Evolutionary conservation across 2,888 invertebrate species (phyloP), one percentile per base, ranked within the genome.

Genomic region (Scotopteryx bipunctaria): DNA sequence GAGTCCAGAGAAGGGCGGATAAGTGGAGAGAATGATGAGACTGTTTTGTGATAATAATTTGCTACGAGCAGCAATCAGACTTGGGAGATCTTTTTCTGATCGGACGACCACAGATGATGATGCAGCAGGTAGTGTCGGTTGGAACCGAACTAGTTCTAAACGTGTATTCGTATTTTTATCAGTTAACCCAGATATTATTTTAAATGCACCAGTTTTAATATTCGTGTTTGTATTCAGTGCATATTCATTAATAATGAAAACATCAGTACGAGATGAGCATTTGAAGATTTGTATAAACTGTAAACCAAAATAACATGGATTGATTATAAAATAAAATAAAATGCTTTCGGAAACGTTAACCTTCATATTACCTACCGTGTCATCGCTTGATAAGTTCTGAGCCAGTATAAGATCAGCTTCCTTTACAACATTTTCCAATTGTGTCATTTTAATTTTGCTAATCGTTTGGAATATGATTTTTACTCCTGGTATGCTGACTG

Each of bases 1-100:
- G 5, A 73, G 59, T 2, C 67, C 66, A 8, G 51, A 8, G 2
- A 64, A 53, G 4, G 65, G 27, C 8, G 71, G 73, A 11, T 71
- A 63, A 5, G 59, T 38, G 1, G 73, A 21, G 16, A 72, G 25
- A 8, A 73, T 48, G 1, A 66, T 41, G 1, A 73, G 62, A 5
- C 59, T 58, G 27, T 60, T 66, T 6, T 53, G 48, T 17, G 46
- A 0, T 5, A 51, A 6, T 2, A 67, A 38, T 17, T 41, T 55
- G 27, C 47, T 56, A 3, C 58, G 63, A 2, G 63, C 59, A 4
- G 58, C 42, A 1, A 14, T 59, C 4, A 73, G 48, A 2, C 56
- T 45, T 16, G 53, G 15, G 1, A 70, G 48, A 16, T 73, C 73
- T 6, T 55, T 27, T 1, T 58, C 56, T 3, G 49, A 58, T 11